Conservation (phyloP, 2,113 vertebrate genomes). For the Myotis lucifugus region DNA sequence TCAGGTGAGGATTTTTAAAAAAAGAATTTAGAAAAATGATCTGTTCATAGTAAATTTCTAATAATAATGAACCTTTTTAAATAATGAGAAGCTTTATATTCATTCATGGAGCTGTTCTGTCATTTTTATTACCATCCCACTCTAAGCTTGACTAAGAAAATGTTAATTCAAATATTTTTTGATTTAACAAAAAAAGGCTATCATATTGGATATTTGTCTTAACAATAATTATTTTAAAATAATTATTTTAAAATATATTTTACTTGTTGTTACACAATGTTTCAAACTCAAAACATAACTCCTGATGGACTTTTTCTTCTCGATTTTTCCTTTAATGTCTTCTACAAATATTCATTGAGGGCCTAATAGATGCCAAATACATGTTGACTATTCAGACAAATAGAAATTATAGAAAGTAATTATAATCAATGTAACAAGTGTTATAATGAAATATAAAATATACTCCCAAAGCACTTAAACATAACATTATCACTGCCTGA, state of each 20-base stretch:
- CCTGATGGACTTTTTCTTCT: not conserved
- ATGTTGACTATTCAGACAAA: not conserved
- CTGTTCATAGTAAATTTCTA: not conserved
- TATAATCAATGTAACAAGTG: not conserved
- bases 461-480: not conserved
- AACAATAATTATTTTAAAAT: not conserved
- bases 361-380: not conserved
- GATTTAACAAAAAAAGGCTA: not conserved
- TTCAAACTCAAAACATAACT: not conserved
- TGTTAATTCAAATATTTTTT: slow-evolving; percentile 34
- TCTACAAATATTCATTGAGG: not conserved
- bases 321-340: not conserved
- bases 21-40: slow-evolving; percentile 1
- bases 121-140: not conserved
- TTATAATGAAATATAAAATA: not conserved
- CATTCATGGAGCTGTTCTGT: not conserved
- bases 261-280: not conserved
- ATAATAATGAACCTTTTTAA: not conserved
- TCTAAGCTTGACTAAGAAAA: not conserved
- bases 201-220: not conserved
- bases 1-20: too few relatives aligned
- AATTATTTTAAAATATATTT: slow-evolving; percentile 2
- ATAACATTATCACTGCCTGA: not conserved
- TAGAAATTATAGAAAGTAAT: slow-evolving; percentile 1
- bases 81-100: not conserved